Conservation (phyloP, 1,140 invertebrate species). For the Epicauta chinensis region DNA sequence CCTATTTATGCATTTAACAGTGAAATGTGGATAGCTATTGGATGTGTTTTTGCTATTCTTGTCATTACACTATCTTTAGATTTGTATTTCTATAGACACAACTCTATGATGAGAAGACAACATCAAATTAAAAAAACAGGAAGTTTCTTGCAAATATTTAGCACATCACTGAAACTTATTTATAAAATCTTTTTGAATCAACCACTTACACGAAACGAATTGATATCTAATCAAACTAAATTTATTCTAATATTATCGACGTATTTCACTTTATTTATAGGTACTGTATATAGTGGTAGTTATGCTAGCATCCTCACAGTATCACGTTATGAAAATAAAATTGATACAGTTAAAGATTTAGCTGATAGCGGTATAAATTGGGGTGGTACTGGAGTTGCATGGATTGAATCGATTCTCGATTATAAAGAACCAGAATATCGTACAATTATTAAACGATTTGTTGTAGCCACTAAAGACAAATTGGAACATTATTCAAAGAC, state of each 20-base stretch:
- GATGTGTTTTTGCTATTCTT: too few relatives aligned
- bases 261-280: not conserved
- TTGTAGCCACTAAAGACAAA: slow-evolving; percentile 18
- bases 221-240: too few relatives aligned
- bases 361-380: slow-evolving; percentile 25
- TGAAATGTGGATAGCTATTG: slow-evolving; percentile 25
- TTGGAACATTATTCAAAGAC: slow-evolving; percentile 17
- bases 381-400: slow-evolving; percentile 26
- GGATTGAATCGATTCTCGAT: slow-evolving; percentile 27
- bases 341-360: slow-evolving; percentile 30
- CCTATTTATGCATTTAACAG: slow-evolving; percentile 29
- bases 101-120: too few relatives aligned
- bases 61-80: too few relatives aligned
- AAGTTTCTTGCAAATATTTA: too few relatives aligned
- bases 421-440: slow-evolving; percentile 19
- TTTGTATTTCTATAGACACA: too few relatives aligned
- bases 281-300: slow-evolving; percentile 45
- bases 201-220: too few relatives aligned
- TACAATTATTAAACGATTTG: slow-evolving; percentile 22
- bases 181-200: too few relatives aligned
- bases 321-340: slow-evolving; percentile 38
- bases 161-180: too few relatives aligned
- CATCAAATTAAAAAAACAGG: too few relatives aligned
- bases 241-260: not conserved
- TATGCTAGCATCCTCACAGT: slow-evolving; percentile 50